phyloP scores from a whole-genome alignment of 2,888 invertebrate species.

The Neoscelio sp. region DNA sequence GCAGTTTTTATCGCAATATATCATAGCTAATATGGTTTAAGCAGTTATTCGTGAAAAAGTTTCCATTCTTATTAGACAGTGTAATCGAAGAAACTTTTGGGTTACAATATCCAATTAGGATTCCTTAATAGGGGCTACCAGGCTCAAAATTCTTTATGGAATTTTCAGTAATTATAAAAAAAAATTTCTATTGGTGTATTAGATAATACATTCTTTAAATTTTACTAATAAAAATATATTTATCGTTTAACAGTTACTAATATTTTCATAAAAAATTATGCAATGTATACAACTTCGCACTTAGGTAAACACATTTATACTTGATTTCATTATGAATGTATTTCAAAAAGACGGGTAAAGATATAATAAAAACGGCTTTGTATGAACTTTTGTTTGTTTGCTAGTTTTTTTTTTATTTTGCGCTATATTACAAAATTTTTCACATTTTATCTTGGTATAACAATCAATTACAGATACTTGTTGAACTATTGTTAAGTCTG shows the following conservation, averaged over 20 bases:
- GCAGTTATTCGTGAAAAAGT: too few relatives aligned
- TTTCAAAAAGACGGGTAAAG: not conserved
- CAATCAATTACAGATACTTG: not conserved
- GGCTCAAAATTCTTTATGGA: too few relatives aligned
- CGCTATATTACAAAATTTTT: conserved; percentile 6
- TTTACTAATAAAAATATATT: too few relatives aligned
- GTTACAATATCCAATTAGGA: too few relatives aligned
- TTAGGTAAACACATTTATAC: conserved; percentile 13
- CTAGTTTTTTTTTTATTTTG: conserved; percentile 11
- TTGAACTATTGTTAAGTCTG: conserved; percentile 11
- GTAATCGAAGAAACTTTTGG: too few relatives aligned
- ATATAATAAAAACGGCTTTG: too few relatives aligned
- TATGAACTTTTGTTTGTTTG: too few relatives aligned
- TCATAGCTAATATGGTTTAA: too few relatives aligned
- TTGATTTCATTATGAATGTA: conserved; percentile 8
- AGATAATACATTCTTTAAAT: not conserved
- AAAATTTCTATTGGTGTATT: not conserved
- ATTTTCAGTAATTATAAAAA: too few relatives aligned
- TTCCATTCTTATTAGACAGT: too few relatives aligned
- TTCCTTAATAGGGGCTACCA: too few relatives aligned
- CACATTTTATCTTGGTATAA: not conserved
- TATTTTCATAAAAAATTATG: conserved; percentile 1
- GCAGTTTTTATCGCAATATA: too few relatives aligned
- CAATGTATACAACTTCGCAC: conserved; percentile 3
- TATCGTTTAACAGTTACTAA: not conserved